phyloP scores from a whole-genome alignment of 1,140 invertebrate species.

The Triops longicaudatus region DNA sequence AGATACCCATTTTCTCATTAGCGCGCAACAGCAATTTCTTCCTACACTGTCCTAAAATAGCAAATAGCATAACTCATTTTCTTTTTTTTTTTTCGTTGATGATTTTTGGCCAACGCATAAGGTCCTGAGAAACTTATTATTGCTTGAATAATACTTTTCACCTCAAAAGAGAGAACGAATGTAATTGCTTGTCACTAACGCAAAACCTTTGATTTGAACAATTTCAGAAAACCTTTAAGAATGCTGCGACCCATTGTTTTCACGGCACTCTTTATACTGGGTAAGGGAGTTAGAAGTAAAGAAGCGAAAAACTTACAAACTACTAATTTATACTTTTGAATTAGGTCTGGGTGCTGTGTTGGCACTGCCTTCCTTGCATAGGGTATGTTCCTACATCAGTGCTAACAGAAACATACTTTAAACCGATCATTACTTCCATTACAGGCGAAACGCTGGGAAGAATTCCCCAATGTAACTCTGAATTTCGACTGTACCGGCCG shows the following conservation, averaged over 20 bases:
- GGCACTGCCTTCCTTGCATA: slow-evolving; percentile 24
- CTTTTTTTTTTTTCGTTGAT: too few relatives aligned
- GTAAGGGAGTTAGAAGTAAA: slow-evolving; percentile 14
- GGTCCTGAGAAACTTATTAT: slow-evolving; percentile 5
- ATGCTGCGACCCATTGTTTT: slow-evolving; percentile 24
- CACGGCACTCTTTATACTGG: slow-evolving; percentile 5
- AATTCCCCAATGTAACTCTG: slow-evolving; percentile 52
- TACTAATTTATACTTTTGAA: neutral
- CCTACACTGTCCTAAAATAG: too few relatives aligned
- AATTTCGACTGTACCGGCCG: slow-evolving; percentile 50
- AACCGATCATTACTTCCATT: neutral
- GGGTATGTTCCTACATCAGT: slow-evolving; percentile 17
- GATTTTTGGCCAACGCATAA: neutral
- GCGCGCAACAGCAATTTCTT: neutral
- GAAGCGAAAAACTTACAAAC: neutral
- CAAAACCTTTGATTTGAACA: neutral
- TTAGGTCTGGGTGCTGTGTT: neutral
- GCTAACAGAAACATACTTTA: neutral
- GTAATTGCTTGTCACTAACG: too few relatives aligned
- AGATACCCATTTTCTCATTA: neutral
- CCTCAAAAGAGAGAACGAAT: too few relatives aligned
- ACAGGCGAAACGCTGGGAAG: slow-evolving; percentile 48
- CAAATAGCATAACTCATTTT: too few relatives aligned
- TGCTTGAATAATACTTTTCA: neutral
- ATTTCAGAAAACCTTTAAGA: slow-evolving; percentile 17